phyloP scores from a whole-genome alignment of 2,113 vertebrate genomes.

The Myrmophylax atrothorax region DNA sequence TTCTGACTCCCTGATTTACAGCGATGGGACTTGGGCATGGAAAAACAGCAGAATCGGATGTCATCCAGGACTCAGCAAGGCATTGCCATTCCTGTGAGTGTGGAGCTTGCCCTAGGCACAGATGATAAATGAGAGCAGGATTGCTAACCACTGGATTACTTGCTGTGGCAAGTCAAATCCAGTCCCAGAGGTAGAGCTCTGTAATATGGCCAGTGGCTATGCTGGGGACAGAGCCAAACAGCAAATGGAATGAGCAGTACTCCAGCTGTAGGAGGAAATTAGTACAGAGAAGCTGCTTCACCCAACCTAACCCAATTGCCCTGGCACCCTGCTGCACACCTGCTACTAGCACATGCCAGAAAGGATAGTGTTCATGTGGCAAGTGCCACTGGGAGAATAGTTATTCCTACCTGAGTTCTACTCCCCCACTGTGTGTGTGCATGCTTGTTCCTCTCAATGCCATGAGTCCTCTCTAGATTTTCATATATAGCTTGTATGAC shows the following conservation, averaged over 20 bases:
- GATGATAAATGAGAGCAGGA: background rate
- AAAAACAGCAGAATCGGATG: background rate
- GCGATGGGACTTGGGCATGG: background rate
- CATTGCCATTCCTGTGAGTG: background rate
- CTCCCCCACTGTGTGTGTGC: rapidly evolving
- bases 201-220: background rate
- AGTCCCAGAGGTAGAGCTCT: rapidly evolving
- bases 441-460: background rate
- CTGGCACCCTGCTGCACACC: background rate
- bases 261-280: background rate
- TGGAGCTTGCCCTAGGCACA: background rate
- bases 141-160: background rate
- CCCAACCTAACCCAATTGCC: background rate
- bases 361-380: background rate
- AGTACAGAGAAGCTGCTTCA: background rate
- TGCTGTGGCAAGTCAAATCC: background rate
- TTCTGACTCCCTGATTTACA: background rate
- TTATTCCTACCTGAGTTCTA: background rate
- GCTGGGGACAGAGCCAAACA: background rate
- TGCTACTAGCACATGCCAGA: background rate
- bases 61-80: background rate
- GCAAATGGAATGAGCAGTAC: background rate
- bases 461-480: background rate
- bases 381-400: background rate
- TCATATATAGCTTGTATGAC: background rate